Conservation (phyloP, 2,797 vertebrate genomes). For the Melanotaenia boesemani region DNA sequence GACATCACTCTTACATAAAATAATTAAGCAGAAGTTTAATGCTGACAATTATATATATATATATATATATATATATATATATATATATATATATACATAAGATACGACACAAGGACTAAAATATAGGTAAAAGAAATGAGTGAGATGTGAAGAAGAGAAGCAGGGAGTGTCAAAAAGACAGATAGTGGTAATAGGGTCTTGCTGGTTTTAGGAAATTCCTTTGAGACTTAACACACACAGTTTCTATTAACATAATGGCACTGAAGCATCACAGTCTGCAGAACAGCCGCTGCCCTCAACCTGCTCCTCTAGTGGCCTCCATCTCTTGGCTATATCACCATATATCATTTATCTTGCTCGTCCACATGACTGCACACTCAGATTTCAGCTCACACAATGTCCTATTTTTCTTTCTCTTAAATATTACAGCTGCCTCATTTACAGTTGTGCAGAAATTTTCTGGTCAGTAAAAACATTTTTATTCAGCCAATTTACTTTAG, state of each 20-base stretch:
- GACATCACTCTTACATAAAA: no score
- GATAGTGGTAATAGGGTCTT: conserved; percentile 47
- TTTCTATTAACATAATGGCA: conserved; percentile 59
- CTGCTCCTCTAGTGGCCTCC: not conserved
- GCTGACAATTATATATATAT: no score
- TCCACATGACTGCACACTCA: no score
- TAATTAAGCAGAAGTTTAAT: no score
- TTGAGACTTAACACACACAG: conserved; percentile 49
- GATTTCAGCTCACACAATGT: no score
- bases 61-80: no score
- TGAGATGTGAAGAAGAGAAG: conserved; percentile 10
- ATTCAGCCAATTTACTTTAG: no score
- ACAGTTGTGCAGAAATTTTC: no score
- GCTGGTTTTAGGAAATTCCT: conserved; percentile 56
- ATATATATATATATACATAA: no score
- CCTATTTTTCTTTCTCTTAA: not conserved
- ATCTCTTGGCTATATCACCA: not conserved
- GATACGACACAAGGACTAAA: not conserved
- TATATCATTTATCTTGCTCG: not conserved
- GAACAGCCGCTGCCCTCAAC: conserved; percentile 22
- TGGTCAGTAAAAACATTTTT: no score
- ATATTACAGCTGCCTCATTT: no score
- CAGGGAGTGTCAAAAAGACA: conserved; percentile 32
- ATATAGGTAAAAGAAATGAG: conserved; percentile 2
- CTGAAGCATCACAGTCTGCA: conserved; percentile 37